Base-by-base conservation (phyloP, 2,797 vertebrate genomes). In the Zalophus californianus region DNA sequence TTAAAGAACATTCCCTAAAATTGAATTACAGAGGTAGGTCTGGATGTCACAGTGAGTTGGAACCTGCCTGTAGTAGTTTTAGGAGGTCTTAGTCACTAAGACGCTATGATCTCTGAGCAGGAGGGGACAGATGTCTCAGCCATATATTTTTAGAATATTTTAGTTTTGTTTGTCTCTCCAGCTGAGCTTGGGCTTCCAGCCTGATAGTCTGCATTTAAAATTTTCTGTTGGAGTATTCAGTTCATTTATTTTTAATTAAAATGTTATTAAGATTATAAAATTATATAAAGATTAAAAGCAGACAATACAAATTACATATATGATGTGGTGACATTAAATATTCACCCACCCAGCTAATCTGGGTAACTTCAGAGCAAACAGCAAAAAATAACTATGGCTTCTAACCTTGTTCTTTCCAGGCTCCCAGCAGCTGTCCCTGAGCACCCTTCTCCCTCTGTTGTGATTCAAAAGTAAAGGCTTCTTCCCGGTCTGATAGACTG, bases 181-280 rank as follows among this genome's bases (percentile, higher is more conserved):
- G 38, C 84, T 94, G 94, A 89, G 41, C 72, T 79, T 90, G 64
- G 86, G 64, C 66, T 96, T 90, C 82, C 64, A 86, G 68, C 66
- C 56, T 60, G 27, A 95, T 52, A 78, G 85, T 75, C 38, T 56
- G 27, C 54, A 94, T 95, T 89, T 85, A 77, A 96, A 97, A 80
- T 85, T 79, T 97, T 97, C 97, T 80, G 14, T 94, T 95, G 75
- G 27, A 92, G 72, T 96, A 77, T 92, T 84, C 97, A 89, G 95
- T 82, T 97, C 95, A 97, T 97, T 97, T 97, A 96, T 93, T 96
- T 98, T 98, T 97, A 97, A 97, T 97, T 96, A 97, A 97, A 97
- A 72, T 96, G 89, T 97, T 97, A 97, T 97, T 96, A 97, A 83
- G 79, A 96, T 96, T 96, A 96, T 97, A 97, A 98, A 97, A 97